Base-by-base conservation (phyloP, 1,140 invertebrate genomes). In the Pristionchus pacificus region DNA sequence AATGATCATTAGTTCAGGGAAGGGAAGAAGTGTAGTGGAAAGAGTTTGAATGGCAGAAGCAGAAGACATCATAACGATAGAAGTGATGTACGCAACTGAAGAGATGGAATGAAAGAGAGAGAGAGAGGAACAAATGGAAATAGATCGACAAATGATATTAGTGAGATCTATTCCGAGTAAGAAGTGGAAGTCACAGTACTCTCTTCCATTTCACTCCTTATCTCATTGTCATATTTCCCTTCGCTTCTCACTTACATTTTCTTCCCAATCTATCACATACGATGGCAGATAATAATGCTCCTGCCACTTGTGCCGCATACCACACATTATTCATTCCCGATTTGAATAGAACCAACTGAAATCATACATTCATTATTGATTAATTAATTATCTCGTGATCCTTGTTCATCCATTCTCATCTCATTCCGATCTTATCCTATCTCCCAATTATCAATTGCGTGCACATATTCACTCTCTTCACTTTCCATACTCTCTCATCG, bases 301-400 rank as follows among this genome's bases (percentile, higher is more conserved):
- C 79, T 27, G 82, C 33, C 10, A 84, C 68, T 70, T 81, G 79
- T 28, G 76, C 80, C n/a, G 70, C 85, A 79, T 71, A 87, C 80
- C 80, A 80, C 63, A 74, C 78, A 32, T 68, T 77, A 65, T 75
- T 77, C 30, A 70, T 63, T 58, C n/a, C 60, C 32, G 60, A 65
- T 31, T 71, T 38, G 27, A 71, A 49, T 2, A 69, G 65, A 27
- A 70, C 65, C 1, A 72, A 55, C 24, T 71, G 27, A 25, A 29
- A 30, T n/a, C n/a, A n/a, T n/a, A n/a, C n/a, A n/a, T n/a, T n/a
- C n/a, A n/a, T n/a, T n/a, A n/a, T n/a, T n/a, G n/a, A n/a, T n/a
- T n/a, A n/a, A n/a, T n/a, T n/a, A n/a, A n/a, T n/a, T n/a, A n/a
- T n/a, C n/a, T n/a, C n/a, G n/a, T n/a, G n/a, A n/a, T n/a, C n/a